Base-by-base conservation (phyloP, 1,140 invertebrate species). In the Sycophila sp. region DNA sequence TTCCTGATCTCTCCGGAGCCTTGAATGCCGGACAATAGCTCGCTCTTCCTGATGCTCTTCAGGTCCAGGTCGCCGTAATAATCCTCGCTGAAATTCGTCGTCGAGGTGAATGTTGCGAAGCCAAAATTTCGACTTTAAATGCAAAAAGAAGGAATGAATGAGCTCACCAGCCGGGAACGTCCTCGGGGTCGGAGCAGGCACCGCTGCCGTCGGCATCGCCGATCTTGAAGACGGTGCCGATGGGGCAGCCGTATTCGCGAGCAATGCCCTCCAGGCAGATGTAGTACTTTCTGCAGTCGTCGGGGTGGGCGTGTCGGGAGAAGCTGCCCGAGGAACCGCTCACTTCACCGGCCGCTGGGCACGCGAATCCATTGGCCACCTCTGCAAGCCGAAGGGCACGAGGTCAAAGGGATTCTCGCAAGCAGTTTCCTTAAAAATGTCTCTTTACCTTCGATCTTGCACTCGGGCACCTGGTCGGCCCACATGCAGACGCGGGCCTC, bases 171-270 rank as follows among this genome's bases (percentile, higher is more conserved):
- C 95, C 95, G 83, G 93, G 93, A 88, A 97, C 95, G 85, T 96
- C 94, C 88, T 95, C 94, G 69, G 95, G 95, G 79, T 96, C 95
- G 86, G 96, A 93, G 85, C 96, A 98, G 88, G 95, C 94, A 69
- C 96, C 94, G 71, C 92, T 93, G 76, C 94, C 95, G 69, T 96
- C 94, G 76, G 91, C 83, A 77, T 94, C 92, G 55, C 94, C 94
- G 81, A 97, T 97, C 85, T 97, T 96, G 92, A 97, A 98, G 13
- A 97, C 96, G 22, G 95, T 97, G 69, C 96, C 96, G 80, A 98
- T 95, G 75, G 95, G 95, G 87, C 96, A 98, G 65, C 96, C 96
- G 84, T 98, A 98, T 84, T 97, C 95, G 76, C 96, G 89, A 68
- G 96, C 93, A 59, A 91, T 92, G 71, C 94, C 93, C 82, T 96